Evolutionary conservation across 2,888 invertebrate species (phyloP).

Genomic region (Caenorhabditis sp.): DNA sequence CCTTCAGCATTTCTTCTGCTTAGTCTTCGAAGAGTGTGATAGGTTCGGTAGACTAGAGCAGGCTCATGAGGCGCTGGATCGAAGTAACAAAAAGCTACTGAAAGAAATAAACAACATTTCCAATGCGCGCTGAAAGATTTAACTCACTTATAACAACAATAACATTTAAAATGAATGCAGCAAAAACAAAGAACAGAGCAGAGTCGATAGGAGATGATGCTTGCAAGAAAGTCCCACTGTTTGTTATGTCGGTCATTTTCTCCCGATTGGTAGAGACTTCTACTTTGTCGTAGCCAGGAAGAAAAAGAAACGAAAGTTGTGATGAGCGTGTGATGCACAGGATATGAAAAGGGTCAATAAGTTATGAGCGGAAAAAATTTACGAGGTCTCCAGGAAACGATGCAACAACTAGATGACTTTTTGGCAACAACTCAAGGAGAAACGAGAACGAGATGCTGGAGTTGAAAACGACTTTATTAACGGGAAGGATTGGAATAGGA

Average conservation of each 20-base stretch:
- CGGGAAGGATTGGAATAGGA: not conserved
- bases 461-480: too few species aligned
- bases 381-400: not conserved
- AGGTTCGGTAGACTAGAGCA: constrained; percentile 66
- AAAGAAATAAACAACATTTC: too few species aligned
- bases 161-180: constrained; percentile 74
- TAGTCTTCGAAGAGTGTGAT: constrained; percentile 62
- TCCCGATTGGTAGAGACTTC: too few species aligned
- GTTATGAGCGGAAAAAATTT: not conserved
- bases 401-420: not conserved
- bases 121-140: too few species aligned
- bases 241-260: constrained; percentile 55
- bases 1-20: constrained; percentile 56
- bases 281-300: not conserved
- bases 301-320: too few species aligned
- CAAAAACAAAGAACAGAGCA: constrained; percentile 74
- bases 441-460: too few species aligned
- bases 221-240: constrained; percentile 67
- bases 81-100: constrained; percentile 76
- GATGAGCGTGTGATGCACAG: too few species aligned
- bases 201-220: constrained; percentile 73
- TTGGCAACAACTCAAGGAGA: too few species aligned
- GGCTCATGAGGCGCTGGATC: constrained; percentile 72
- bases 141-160: constrained; percentile 72
- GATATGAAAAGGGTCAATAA: not conserved